These are phyloP conservation scores for Antechinus flavipes DNA, from an alignment of 2,113 vertebrate genomes.

Conservation along the genomic window DNA sequence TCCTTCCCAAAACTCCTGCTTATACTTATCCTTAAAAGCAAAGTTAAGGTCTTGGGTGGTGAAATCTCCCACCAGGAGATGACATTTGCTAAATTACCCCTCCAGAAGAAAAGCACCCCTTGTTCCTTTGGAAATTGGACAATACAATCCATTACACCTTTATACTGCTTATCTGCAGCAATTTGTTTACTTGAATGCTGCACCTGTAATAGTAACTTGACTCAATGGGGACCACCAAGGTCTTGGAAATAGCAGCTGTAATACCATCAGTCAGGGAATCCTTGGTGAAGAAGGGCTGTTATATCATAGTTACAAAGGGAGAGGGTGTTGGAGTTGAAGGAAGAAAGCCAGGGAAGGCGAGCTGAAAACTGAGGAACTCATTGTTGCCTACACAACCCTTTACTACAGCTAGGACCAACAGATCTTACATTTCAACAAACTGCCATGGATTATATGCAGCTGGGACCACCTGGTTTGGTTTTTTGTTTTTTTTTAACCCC, in stretches of 20 bases:
- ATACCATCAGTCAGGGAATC: too few species aligned
- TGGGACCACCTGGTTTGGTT: not conserved
- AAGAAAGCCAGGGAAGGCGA: too few species aligned
- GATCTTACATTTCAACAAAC: not conserved
- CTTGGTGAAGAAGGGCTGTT: too few species aligned
- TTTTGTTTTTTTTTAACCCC: not conserved
- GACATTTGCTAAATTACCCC: slow-evolving; percentile 90
- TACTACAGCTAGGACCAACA: too few species aligned
- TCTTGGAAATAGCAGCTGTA: too few species aligned
- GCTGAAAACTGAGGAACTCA: too few species aligned
- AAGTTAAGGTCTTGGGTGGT: slow-evolving; percentile 91
- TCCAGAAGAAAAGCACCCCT: slow-evolving; percentile 88
- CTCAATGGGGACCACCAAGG: too few species aligned
- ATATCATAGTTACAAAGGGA: slow-evolving; percentile 61
- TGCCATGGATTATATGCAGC: not conserved
- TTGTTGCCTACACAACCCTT: too few species aligned
- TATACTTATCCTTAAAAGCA: slow-evolving; percentile 57
- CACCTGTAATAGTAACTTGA: too few species aligned
- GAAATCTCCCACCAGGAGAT: slow-evolving; percentile 87
- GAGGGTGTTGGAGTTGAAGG: too few species aligned
- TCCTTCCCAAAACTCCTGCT: slow-evolving; percentile 89
- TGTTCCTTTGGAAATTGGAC: slow-evolving; percentile 90
- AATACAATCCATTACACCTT: slow-evolving; percentile 90
- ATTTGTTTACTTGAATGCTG: too few species aligned
- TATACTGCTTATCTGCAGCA: slow-evolving; percentile 76